These are phyloP conservation scores for Taurulus bubalis DNA, from an alignment of 2,113 vertebrate species.

Conservation along the genomic window DNA sequence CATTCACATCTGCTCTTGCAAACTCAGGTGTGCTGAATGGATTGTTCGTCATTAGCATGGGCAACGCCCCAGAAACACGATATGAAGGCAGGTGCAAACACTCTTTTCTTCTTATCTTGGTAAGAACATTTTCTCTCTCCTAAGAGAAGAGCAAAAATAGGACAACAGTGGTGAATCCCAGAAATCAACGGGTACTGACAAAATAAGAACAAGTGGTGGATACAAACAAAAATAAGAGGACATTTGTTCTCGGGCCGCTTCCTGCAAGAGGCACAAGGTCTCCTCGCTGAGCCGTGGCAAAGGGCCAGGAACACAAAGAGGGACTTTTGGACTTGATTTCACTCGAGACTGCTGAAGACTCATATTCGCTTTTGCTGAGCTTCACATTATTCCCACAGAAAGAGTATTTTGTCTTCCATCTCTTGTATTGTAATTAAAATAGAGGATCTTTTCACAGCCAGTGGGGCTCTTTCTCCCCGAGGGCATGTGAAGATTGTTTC, in stretches of 20 bases:
- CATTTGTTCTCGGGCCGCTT: not conserved
- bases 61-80: too few relatives aligned
- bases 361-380: not conserved
- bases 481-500: not conserved
- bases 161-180: not conserved
- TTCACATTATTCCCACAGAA: slow-evolving; percentile 3
- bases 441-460: slow-evolving; percentile 12
- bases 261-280: not conserved
- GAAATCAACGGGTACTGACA: not conserved
- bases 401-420: not conserved
- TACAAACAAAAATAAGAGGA: not conserved
- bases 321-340: not conserved
- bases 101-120: too few relatives aligned
- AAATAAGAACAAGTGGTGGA: not conserved
- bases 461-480: not conserved
- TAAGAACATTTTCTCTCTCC: not conserved
- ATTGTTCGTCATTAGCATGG: not conserved
- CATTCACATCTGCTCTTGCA: too few relatives aligned
- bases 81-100: too few relatives aligned
- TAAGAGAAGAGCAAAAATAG: not conserved
- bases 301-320: not conserved
- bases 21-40: not conserved
- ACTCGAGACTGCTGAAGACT: not conserved
- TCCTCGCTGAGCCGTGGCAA: not conserved
- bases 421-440: not conserved